Conservation (phyloP, 2,797 vertebrate species). For the Dendrocincla tyrannina region DNA sequence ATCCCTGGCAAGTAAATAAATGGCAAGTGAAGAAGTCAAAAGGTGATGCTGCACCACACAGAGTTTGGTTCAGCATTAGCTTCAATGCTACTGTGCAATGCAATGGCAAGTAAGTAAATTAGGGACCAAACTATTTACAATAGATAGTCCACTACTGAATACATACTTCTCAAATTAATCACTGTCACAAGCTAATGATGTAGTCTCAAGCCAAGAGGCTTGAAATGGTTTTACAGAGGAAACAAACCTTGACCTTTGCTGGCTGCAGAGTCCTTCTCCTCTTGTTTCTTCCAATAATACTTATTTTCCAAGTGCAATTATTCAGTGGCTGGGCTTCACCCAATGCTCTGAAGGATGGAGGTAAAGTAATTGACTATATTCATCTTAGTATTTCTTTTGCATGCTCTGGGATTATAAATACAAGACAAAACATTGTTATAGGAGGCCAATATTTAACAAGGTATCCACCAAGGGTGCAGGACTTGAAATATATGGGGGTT, state of each 20-base stretch:
- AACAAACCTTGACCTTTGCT: neutral
- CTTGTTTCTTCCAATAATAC: slow-evolving; percentile 16
- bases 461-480: neutral
- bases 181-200: neutral
- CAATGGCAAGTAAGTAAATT: neutral
- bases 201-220: neutral
- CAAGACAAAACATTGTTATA: neutral
- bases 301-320: slow-evolving; percentile 27
- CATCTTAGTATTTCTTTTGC: slow-evolving; percentile 33
- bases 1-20: neutral
- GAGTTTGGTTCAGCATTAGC: neutral
- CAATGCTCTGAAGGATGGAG: slow-evolving; percentile 48
- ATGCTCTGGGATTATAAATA: slow-evolving; percentile 33
- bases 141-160: neutral
- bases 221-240: neutral
- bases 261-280: neutral
- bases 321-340: slow-evolving; percentile 28
- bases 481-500: neutral
- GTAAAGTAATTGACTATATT: slow-evolving; percentile 52
- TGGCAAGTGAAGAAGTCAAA: neutral
- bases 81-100: neutral
- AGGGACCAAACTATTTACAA: neutral
- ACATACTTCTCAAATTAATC: neutral
- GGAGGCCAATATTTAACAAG: neutral
- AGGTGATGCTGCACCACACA: neutral